Percentiles rank a stretch among this genome's conserved stretches.
phyloP scores from a whole-genome alignment of 2,888 invertebrate genomes.

The Entomobrya multifasciata region DNA sequence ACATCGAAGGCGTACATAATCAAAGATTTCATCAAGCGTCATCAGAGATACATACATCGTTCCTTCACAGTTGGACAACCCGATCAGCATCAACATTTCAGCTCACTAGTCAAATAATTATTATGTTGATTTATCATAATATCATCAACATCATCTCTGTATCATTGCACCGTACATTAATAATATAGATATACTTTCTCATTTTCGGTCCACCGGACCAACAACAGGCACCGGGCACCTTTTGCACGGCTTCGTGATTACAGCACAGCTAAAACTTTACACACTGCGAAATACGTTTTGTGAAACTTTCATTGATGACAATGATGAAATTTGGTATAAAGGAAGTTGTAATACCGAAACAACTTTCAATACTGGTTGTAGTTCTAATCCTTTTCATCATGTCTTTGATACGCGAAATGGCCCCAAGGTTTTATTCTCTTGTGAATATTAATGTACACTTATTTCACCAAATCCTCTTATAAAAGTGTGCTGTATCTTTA shows the following conservation, averaged over 20 bases:
- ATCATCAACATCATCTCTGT: slow-evolving; percentile 1
- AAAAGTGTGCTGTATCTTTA: not conserved
- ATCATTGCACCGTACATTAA: not conserved
- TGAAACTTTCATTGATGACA: not conserved
- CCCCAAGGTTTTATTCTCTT: slow-evolving; percentile 30
- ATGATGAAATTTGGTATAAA: slow-evolving; percentile 22
- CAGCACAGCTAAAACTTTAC: no score
- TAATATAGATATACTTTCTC: not conserved
- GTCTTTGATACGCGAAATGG: not conserved
- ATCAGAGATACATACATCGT: slow-evolving; percentile 18
- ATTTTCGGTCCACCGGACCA: not conserved
- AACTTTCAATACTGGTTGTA: not conserved
- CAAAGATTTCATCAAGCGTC: slow-evolving; percentile 4
- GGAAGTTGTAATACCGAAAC: not conserved
- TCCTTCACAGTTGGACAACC: slow-evolving; percentile 1
- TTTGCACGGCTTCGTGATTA: no score
- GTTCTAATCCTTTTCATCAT: not conserved
- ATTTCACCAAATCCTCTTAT: not conserved
- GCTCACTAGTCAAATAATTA: slow-evolving; percentile 37
- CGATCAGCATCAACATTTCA: not conserved
- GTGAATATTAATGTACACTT: slow-evolving; percentile 33
- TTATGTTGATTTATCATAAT: slow-evolving; percentile 38
- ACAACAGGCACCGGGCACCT: not conserved
- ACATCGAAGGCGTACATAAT: slow-evolving; percentile 32
- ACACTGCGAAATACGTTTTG: not conserved